Percentiles rank a stretch among this genome's conserved stretches.
phyloP scores from a whole-genome alignment of 35 echinoderm and acorn worm species.

The Diadema setosum region DNA sequence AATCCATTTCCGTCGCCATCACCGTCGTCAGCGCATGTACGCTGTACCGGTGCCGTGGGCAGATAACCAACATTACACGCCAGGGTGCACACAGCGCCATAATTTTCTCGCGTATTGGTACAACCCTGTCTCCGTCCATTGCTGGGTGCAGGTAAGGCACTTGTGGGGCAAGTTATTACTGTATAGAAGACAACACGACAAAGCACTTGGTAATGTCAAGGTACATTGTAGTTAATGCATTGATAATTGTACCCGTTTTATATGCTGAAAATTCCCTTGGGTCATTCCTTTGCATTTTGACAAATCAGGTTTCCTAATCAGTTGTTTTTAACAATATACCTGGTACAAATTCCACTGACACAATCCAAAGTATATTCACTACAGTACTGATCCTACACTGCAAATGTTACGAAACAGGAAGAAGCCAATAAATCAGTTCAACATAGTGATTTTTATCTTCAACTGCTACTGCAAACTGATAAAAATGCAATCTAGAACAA shows the following conservation, averaged over 20 bases:
- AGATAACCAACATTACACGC: neutral
- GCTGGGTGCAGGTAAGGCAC: neutral
- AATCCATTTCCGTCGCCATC: neutral
- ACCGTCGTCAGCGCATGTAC: neutral
- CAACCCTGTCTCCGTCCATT: neutral
- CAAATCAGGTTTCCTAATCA: neutral
- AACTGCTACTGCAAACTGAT: neutral
- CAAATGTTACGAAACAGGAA: too few species aligned
- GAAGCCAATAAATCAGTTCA: neutral
- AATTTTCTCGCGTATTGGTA: neutral
- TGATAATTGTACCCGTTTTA: too few species aligned
- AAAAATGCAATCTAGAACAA: neutral
- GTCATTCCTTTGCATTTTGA: too few species aligned
- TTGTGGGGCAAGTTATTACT: neutral
- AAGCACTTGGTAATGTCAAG: neutral
- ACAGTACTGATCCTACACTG: too few species aligned
- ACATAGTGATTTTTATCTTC: neutral
- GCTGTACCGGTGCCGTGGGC: neutral
- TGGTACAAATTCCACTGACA: neutral
- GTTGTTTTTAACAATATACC: neutral
- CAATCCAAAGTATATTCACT: neutral
- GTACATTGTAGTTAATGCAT: neutral
- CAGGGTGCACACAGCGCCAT: neutral
- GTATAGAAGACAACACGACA: neutral
- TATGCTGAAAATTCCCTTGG: too few species aligned